Percentiles rank a stretch among this genome's conserved stretches.
phyloP scores from a whole-genome alignment of 2,888 invertebrate genomes.

The Adelphocoris suturalis region DNA sequence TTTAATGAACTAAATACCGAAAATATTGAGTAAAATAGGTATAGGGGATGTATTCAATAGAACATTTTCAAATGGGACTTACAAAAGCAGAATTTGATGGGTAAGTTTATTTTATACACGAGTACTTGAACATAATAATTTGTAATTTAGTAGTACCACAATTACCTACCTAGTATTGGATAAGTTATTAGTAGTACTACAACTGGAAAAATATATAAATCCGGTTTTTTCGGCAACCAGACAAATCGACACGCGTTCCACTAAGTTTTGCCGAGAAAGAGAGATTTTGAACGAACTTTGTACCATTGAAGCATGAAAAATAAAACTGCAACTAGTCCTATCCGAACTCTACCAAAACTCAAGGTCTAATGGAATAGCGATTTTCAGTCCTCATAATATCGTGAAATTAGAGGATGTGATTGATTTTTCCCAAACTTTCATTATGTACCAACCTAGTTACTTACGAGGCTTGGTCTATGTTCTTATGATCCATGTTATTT shows the following conservation, averaged over 20 bases:
- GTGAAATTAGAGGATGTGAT: neutral
- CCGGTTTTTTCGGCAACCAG: neutral
- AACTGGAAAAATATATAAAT: neutral
- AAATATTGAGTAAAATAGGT: too few species aligned
- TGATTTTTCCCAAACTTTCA: too few species aligned
- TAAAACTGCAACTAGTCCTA: slow-evolving; percentile 53
- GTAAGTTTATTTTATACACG: too few species aligned
- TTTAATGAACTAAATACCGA: too few species aligned
- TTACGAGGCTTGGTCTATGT: too few species aligned
- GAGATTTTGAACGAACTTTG: neutral
- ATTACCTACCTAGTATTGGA: neutral
- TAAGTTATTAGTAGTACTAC: neutral
- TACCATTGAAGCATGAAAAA: slow-evolving; percentile 21
- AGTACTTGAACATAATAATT: too few species aligned
- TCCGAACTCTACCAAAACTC: slow-evolving; percentile 41
- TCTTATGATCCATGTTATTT: too few species aligned
- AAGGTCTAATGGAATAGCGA: slow-evolving; percentile 42
- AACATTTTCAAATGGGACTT: too few species aligned
- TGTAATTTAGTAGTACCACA: neutral
- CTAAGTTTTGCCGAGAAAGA: neutral
- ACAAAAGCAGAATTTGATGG: too few species aligned
- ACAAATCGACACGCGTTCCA: neutral
- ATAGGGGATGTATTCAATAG: too few species aligned
- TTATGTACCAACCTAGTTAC: too few species aligned
- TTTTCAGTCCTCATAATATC: slow-evolving; percentile 24